Base-by-base conservation (phyloP, 2,888 invertebrate genomes). In the Ellobium chinense region DNA sequence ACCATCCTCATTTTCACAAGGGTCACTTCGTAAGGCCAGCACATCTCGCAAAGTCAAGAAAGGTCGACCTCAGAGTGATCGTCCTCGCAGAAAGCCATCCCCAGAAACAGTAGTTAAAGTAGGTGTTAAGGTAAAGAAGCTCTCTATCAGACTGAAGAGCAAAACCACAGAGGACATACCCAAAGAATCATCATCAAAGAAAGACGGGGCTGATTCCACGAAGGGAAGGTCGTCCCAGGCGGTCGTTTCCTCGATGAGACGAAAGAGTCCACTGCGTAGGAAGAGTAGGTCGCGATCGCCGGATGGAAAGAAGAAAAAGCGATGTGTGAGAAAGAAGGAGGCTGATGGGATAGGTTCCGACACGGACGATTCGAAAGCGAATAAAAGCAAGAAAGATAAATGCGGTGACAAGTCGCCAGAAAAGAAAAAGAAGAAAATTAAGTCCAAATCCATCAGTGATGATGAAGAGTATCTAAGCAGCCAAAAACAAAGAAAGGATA, bases 351-450 rank as follows among this genome's bases (percentile, higher is more conserved):
- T 21, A 14, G 37, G 36, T 29, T 37, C n/a, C 24, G 39, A 27
- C 46, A 29, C 27, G 4, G 63, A 63, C 5, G 37, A 27, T 2
- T 5, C 31, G 14, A 76, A 66, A 18, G 4, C 24, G 7, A 63
- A 74, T 0, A 74, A 74, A 63, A 3, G 1, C 4, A 76, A 36
- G 27, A 76, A 46, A n/a, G 21, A 66, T n/a, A 76, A 76, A 12
- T 12, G 12, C 5, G 4, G 36, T 14, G 76, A 78, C 24, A 78
- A 70, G 36, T 9, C 21, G n/a, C 4, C 18, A 7, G 56, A 72
- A 24, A 73, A 79, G 56, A 72, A 72, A n/a, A 77, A 69, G 60
- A 77, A 77, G 29, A 79, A 79, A 36, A 79, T 54, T 21, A 72
- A 72, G 46, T 31, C 36, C 68, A 36, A 2, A 2, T 27, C 5